These are phyloP conservation scores for Anas capensis DNA, from an alignment of 2,797 vertebrate genomes.

Conservation along the genomic window DNA sequence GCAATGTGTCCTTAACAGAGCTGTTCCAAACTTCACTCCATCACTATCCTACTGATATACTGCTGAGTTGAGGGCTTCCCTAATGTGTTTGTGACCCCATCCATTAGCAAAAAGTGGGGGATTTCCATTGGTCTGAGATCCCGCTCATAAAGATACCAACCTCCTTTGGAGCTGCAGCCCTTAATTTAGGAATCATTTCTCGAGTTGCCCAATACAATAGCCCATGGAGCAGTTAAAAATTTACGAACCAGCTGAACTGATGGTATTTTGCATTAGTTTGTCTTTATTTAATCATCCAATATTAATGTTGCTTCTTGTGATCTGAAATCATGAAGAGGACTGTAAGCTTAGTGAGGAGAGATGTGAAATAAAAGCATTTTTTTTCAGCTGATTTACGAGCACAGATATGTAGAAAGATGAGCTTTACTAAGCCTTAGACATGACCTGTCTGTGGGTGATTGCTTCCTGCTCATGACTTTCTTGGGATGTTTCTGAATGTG, in stretches of 20 bases:
- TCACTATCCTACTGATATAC: background rate
- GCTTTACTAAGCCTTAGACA: background rate
- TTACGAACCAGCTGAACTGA: background rate
- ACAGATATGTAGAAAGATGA: background rate
- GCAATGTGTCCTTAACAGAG: background rate
- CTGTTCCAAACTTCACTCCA: background rate
- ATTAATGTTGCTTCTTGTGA: background rate
- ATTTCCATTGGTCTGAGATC: background rate
- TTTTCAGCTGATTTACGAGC: background rate
- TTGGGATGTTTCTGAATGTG: fast-evolving
- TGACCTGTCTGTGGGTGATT: background rate
- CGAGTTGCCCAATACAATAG: background rate
- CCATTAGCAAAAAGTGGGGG: background rate
- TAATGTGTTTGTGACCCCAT: background rate
- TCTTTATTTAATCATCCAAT: background rate
- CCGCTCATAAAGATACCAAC: background rate
- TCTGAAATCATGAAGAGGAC: background rate
- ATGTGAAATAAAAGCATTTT: background rate
- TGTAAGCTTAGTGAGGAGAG: background rate
- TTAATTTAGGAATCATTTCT: background rate
- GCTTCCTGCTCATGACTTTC: background rate
- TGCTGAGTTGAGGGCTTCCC: background rate
- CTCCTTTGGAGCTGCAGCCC: background rate
- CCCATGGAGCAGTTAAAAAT: background rate
- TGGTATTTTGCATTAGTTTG: background rate